Base-by-base conservation (phyloP, 2,797 vertebrate species). In the Galagoides demidoff region DNA sequence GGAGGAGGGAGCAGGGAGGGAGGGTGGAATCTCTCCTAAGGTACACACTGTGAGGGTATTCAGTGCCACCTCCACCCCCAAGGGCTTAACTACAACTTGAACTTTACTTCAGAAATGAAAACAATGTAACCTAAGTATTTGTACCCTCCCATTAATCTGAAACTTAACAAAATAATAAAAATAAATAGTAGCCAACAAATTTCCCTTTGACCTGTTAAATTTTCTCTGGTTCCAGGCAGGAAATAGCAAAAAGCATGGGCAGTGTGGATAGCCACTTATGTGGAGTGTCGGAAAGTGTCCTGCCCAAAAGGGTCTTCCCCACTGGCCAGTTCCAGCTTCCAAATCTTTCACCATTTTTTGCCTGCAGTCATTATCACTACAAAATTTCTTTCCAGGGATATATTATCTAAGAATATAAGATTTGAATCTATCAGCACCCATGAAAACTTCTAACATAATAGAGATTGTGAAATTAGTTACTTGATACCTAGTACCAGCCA, bases 401-500 rank as follows among this genome's bases (percentile, higher is more conserved):
- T 4, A 74, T 70, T 85, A 49, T 34, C 52, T 87, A 39, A 94
- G 55, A 94, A 79, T 11, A 83, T 70, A 73, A 95, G 2, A 88
- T 45, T 6, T n/a, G 22, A 85, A 55, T 77, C 55, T 64, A 59
- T 71, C 37, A 45, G 27, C 14, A 71, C 14, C 77, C 77, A 19
- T 82, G 22, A 90, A 94, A 87, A 55, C 39, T 39, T 68, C 4
- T 27, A 59, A 57, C 29, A 34, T 27, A 29, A 66, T 39, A n/a
- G 10, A 12, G 43, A 82, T 93, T 23, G 25, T 71, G 34, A 78
- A 64, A 45, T 79, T 66, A 39, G 27, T 43, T 45, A 57, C 39
- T 22, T 64, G 84, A n/a, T 34, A 68, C 59, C 27, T 55, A 20
- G 13, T 10, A 83, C 29, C 87, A 87, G 31, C n/a, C 79, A 39